Conservation (phyloP, 1,140 invertebrate species). For the Drosophila fuyamai region DNA sequence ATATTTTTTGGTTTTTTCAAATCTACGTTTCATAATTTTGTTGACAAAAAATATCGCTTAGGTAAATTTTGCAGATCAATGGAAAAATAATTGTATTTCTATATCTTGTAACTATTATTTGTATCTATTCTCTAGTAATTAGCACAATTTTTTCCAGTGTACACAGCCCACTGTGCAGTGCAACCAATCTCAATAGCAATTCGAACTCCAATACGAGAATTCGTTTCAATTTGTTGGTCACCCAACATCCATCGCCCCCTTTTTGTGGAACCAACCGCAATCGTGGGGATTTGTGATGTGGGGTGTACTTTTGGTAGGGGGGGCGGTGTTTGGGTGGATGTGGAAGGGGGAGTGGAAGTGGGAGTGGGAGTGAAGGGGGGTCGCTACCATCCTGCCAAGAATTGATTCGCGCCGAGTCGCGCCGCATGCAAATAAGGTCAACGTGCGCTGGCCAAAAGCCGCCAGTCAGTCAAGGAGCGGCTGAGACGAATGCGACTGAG, state of each 20-base stretch:
- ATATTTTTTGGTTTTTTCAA: too few relatives aligned
- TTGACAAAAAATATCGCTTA: too few relatives aligned
- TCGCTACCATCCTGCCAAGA: constrained; percentile 45
- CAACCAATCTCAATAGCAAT: constrained; percentile 81
- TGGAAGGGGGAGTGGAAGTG: not conserved
- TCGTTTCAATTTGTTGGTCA: constrained; percentile 78
- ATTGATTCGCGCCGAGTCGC: constrained; percentile 68
- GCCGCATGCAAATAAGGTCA: constrained; percentile 79
- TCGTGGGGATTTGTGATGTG: constrained; percentile 24
- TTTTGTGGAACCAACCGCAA: constrained; percentile 50
- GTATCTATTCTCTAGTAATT: too few relatives aligned
- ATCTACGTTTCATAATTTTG: too few relatives aligned
- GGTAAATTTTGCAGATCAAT: too few relatives aligned
- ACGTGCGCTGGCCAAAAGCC: constrained; percentile 74
- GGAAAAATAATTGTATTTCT: too few relatives aligned
- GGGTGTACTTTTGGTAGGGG: not conserved
- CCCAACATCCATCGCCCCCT: constrained; percentile 35
- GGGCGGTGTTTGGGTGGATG: not conserved
- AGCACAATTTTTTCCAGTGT: not conserved
- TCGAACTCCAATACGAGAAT: constrained; percentile 79
- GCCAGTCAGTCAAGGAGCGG: constrained; percentile 42
- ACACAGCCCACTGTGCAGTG: constrained; percentile 30
- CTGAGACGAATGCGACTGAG: constrained; percentile 24
- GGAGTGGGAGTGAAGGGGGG: not conserved
- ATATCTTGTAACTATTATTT: too few relatives aligned